Base-by-base conservation (phyloP, 53 echinoderm and acorn worm genomes). In the Paelopatides confundens region DNA sequence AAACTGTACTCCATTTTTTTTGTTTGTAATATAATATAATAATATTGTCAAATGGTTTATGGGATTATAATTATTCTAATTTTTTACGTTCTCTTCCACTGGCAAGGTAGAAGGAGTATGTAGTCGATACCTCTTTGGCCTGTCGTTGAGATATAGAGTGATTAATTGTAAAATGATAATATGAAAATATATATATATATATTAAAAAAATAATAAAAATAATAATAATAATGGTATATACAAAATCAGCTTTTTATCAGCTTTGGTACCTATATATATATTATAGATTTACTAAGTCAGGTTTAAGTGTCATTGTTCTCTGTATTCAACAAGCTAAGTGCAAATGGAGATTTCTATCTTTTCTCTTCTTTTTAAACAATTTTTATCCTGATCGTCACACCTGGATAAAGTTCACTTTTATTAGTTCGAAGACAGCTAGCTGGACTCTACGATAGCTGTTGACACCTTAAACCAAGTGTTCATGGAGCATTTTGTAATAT, bases 251-350 rank as follows among this genome's bases (percentile, higher is more conserved):
- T 71, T 71, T 71, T 39, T 71, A 71, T 43, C 38, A 38, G 23
- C 43, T 71, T 43, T 71, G 38, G n/a, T 38, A 43, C 43, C 38
- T 43, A 71, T 38, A 71, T 71, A 71, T 71, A 71, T 71, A 71
- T 71, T 71, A 71, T 71, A 71, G 71, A 71, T 71, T 43, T 36
- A 71, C 31, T 71, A 21, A 58, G 58, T n/a, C 24, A 21, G 58
- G 71, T 31, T 71, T 38, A 71, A 38, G 21, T 71, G 71, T 71
- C 24, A 18, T 38, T 39, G 71, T 71, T 71, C 43, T 71, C 71
- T 71, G 71, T 71, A 71, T 71, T 71, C 71, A 71, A 71, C 37
- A 71, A 40, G 71, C 71, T 71, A 71, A 71, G 71, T 43, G 71
- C 71, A 71, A 71, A 71, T 71, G 71, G 39, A 71, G 31, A 14